Evolutionary conservation across 92 coral and sea anemone species (phyloP), one percentile per base, ranked within the genome.

Genomic region (Umimayanthus chanpuru): DNA sequence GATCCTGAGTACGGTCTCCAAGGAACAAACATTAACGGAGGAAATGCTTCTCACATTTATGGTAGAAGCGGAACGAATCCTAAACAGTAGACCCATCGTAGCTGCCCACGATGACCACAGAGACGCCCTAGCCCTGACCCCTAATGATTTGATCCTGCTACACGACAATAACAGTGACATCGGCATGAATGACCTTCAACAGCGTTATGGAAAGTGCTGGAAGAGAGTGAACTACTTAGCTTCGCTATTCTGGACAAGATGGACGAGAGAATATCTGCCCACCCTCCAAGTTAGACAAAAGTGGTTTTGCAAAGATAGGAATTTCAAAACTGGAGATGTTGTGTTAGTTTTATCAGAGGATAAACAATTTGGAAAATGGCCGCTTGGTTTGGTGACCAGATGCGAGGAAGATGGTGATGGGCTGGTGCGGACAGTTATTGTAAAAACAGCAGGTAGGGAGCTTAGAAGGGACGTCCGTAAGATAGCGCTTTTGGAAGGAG

Each of bases 1-100:
- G 82, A 85, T 88, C 40, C 68, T 89, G 67, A 87, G 79, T 30
- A 76, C 80, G 18, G 78, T 87, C 71, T 58, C 81, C 55, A 89
- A 89, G 67, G 88, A 76, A 68, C 92, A 79, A 4, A 87, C 81
- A 23, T 72, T 86, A 4, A 91, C 90, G 5, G 85, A 85, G 32
- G 85, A 88, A 47, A 80, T 84, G 43, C 86, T 84, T 18, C 82
- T 80, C 3, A 79, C 91, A 36, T 80, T 88, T n/a, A 80, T 88
- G 58, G 89, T 86, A 1, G 89, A 91, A 61, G 82, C 89, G 64
- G 92, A 84, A 78, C 86, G 81, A 50, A 73, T 91, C 16, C 67
- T 92, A 20, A 89, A 92, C 83, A 75, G 90, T 40, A 89, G 90
- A 30, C 94, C 92, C 25, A 86, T 88, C 18, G 86, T 85, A 32